A percentile compares a stretch with the other conserved stretches of the same genome.
Evolutionary conservation across 2,113 vertebrate species (phyloP).

Genomic region (Nymphicus hollandicus): DNA sequence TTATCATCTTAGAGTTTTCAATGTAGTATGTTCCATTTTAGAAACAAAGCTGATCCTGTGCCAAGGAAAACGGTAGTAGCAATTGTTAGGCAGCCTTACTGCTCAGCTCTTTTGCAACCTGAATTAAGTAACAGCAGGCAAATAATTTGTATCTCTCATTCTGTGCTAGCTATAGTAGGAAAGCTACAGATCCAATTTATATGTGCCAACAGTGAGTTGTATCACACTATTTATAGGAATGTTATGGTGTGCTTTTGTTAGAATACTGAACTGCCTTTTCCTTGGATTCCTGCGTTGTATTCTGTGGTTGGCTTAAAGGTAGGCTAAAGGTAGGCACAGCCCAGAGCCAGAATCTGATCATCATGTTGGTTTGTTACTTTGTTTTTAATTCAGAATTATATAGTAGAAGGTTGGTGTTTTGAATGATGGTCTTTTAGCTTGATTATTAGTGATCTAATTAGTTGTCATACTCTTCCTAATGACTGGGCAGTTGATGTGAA

Average conservation of each 20-base stretch:
- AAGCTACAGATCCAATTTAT: not conserved
- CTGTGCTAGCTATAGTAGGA: not conserved
- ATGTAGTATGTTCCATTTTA: not conserved
- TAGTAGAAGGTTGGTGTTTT: not conserved
- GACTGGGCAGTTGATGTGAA: not conserved
- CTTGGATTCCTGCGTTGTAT: not conserved
- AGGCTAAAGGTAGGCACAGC: not conserved
- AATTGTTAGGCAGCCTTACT: not conserved
- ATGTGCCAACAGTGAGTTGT: not conserved
- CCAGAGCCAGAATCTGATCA: not conserved
- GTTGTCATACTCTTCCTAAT: not conserved
- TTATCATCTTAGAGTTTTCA: not conserved
- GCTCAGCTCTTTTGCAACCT: not conserved
- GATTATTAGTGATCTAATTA: not conserved
- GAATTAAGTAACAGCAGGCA: constrained; percentile 16
- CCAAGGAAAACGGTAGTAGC: not conserved
- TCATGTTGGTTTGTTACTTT: not conserved
- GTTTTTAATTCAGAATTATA: not conserved
- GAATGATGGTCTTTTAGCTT: not conserved
- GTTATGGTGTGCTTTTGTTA: not conserved
- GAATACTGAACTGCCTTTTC: not conserved
- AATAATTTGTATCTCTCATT: not conserved
- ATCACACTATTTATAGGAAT: not conserved
- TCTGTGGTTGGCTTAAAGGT: not conserved
- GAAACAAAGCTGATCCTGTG: not conserved